Base-by-base conservation (phyloP, 2,888 invertebrate species). In the Lasioglossum malachurum region DNA sequence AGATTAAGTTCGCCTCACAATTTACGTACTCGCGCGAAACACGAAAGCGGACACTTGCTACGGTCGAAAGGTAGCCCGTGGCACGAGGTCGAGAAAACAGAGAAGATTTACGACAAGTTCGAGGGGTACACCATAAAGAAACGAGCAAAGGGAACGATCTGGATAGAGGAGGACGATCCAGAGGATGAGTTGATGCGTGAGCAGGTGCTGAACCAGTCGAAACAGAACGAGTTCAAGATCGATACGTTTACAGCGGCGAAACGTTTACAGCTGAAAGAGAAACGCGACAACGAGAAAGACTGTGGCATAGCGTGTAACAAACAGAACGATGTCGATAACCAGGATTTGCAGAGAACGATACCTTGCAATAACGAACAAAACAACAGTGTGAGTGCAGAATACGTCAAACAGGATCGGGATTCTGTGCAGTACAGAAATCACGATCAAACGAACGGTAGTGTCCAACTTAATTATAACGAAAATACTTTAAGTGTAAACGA, bases 111-210 rank as follows among this genome's bases (percentile, higher is more conserved):
- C 73, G 94, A 95, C 12, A 95, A 95, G 44, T 94, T 93, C 5
- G 94, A 94, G 77, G 94, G 94, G 23, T 95, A 92, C 73, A 94
- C 94, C 4, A 95, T 95, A 44, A 95, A 95, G 75, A 95, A 95
- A 49, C 94, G 95, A 23, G 90, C 95, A 0, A 95, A 95, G 82
- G 95, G 95, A n/a, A 95, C 95, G 5, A 94, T 95, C 69, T 95
- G 95, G 95, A 93, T 95, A 49, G 95, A 94, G 76, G 94, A 95
- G 74, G 94, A 94, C 44, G 94, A 92, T 23, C 91, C 93, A 1
- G 91, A 88, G 16, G 92, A 93, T 4, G 92, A 92, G 14, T 93
- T 91, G 76, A 75, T 87, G 1, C 90, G 92, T 16, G 90, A 92
- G 10, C 89, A 87, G 0, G 89, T 87, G 27, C 71, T 88, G 72